phyloP scores from a whole-genome alignment of 2,797 vertebrate genomes.

The Gallinago stenura region DNA sequence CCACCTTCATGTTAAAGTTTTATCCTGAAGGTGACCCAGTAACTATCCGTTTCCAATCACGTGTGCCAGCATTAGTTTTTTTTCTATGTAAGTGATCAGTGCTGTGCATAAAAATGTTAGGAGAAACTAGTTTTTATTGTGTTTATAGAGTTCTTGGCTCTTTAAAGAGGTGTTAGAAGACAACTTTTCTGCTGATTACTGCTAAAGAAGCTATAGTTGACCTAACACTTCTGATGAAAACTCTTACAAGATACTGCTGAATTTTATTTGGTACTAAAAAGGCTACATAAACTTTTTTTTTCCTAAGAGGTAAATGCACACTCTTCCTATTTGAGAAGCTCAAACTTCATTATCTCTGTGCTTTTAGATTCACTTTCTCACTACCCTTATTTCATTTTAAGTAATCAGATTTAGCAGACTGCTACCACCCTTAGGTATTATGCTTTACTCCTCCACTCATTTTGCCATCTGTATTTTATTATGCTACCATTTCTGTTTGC shows the following conservation, averaged over 20 bases:
- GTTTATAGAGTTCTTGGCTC: background rate
- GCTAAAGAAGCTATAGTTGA: background rate
- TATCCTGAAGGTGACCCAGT: background rate
- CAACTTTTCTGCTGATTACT: background rate
- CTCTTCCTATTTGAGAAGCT: background rate
- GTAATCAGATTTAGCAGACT: conserved; percentile 27
- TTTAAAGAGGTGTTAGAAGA: background rate
- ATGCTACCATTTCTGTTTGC: background rate
- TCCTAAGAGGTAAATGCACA: background rate
- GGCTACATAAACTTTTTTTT: background rate
- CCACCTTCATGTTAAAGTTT: background rate
- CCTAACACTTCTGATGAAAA: background rate
- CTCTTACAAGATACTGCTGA: background rate
- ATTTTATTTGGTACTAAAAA: background rate
- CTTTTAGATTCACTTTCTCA: conserved; percentile 6
- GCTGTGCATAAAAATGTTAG: background rate
- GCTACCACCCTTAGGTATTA: conserved; percentile 5
- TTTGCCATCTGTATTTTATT: conserved; percentile 40
- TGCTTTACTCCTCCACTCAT: background rate
- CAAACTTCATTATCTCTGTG: conserved; percentile 4
- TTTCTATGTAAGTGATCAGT: background rate
- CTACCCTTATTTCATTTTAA: conserved; percentile 14
- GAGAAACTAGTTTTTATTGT: background rate
- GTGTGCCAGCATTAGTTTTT: background rate
- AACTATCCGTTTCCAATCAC: background rate